Evolutionary conservation across 2,113 vertebrate genomes (phyloP).

Genomic region (Antennarius striatus): DNA sequence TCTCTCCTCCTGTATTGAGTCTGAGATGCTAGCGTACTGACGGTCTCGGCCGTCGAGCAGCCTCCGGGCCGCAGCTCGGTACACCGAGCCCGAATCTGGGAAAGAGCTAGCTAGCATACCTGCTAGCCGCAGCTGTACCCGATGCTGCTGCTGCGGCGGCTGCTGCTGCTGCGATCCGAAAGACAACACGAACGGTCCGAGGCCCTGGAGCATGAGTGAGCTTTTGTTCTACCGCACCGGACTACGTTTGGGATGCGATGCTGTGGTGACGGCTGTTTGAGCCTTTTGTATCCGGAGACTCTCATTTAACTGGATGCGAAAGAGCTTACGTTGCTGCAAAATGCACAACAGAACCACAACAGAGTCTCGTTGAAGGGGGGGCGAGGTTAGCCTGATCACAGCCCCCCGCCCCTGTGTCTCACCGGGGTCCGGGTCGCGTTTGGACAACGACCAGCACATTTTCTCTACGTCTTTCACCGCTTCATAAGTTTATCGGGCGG

Average conservation of each 20-base stretch:
- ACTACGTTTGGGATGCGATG: constrained; percentile 66
- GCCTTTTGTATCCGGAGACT: constrained; percentile 55
- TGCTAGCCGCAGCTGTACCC: constrained; percentile 72
- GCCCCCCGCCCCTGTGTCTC: constrained; percentile 46
- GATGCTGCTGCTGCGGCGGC: constrained; percentile 69
- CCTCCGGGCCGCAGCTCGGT: constrained; percentile 73
- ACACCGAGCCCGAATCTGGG: constrained; percentile 57
- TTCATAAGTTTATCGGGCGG: constrained; percentile 56
- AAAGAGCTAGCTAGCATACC: constrained; percentile 63
- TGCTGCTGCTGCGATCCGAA: constrained; percentile 53
- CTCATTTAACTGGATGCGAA: constrained; percentile 42
- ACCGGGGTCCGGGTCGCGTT: constrained; percentile 40
- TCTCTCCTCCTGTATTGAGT: constrained; percentile 9
- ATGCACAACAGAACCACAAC: constrained; percentile 65
- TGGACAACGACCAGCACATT: constrained; percentile 39
- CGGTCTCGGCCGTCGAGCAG: constrained; percentile 62
- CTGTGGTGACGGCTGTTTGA: constrained; percentile 39
- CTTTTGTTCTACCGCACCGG: constrained; percentile 29
- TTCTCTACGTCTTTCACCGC: constrained; percentile 5
- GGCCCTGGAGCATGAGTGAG: constrained; percentile 45
- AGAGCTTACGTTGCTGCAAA: constrained; percentile 62
- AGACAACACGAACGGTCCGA: constrained; percentile 47
- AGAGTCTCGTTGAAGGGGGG: constrained; percentile 62
- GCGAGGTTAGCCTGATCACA: constrained; percentile 69
- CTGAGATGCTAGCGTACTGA: constrained; percentile 48